Conservation (phyloP, 2,113 vertebrate genomes). For the Malaclemys terrapin region DNA sequence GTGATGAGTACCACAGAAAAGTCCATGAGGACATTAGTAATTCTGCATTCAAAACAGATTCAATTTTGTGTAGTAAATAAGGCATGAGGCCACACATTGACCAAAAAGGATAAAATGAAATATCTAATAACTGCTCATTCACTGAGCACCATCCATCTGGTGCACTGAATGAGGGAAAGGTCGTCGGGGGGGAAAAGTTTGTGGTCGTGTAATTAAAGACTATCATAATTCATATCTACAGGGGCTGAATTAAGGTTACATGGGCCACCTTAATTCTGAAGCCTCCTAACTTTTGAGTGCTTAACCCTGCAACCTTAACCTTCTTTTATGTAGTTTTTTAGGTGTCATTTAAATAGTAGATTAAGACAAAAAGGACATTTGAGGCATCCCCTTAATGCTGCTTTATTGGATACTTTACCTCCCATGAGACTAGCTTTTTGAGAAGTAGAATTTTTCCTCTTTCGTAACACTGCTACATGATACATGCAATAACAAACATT, state of each 20-base stretch:
- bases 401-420: conserved; percentile 15
- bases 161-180: background rate
- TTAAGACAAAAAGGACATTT: conserved; percentile 30
- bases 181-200: background rate
- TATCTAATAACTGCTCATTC: background rate
- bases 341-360: background rate
- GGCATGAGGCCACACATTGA: background rate
- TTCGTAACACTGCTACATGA: conserved; percentile 42
- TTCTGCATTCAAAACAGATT: background rate
- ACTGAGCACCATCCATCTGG: accelerated
- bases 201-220: background rate
- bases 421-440: conserved; percentile 20
- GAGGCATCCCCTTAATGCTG: background rate
- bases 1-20: background rate
- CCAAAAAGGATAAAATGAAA: background rate
- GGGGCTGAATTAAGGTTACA: background rate
- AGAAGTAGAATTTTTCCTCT: conserved; percentile 54
- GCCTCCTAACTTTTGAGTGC: conserved; percentile 9
- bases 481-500: conserved; percentile 58
- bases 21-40: background rate
- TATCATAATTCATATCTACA: background rate
- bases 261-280: background rate
- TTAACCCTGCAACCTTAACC: background rate
- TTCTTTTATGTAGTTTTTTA: background rate
- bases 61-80: background rate